A percentile compares a stretch with the other conserved stretches of the same genome.
phyloP scores from a whole-genome alignment of 2,797 vertebrate species.

The Ceyx erithaca region DNA sequence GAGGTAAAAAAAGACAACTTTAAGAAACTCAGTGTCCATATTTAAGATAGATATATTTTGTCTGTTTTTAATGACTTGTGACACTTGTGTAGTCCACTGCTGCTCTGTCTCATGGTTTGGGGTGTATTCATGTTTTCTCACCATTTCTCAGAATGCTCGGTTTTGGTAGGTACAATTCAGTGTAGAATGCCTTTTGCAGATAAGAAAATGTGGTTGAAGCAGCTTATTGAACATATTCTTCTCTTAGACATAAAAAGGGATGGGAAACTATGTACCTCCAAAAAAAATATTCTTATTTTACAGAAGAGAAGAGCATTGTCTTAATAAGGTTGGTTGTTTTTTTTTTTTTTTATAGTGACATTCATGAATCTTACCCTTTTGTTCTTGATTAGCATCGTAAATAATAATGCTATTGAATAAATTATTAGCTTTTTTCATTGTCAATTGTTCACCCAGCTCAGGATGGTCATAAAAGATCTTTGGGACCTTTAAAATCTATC shows the following conservation, averaged over 20 bases:
- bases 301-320: background rate
- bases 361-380: background rate
- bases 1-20: background rate
- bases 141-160: background rate
- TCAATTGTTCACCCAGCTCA: background rate
- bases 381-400: background rate
- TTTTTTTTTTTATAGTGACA: background rate
- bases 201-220: background rate
- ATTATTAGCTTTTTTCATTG: background rate
- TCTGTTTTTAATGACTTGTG: background rate
- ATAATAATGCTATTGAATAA: background rate
- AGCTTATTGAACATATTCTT: background rate
- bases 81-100: background rate
- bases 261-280: background rate
- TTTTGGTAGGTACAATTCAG: background rate
- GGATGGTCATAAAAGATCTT: background rate
- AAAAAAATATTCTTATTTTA: background rate
- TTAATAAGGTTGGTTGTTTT: too few species aligned
- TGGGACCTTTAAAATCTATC: background rate
- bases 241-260: background rate
- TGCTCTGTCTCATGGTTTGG: background rate
- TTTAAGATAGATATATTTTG: conserved; percentile 15
- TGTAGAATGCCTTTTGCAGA: background rate
- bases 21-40: background rate
- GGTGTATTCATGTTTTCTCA: background rate